phyloP scores from a whole-genome alignment of 2,797 vertebrate species.

The Myripristis murdjan region DNA sequence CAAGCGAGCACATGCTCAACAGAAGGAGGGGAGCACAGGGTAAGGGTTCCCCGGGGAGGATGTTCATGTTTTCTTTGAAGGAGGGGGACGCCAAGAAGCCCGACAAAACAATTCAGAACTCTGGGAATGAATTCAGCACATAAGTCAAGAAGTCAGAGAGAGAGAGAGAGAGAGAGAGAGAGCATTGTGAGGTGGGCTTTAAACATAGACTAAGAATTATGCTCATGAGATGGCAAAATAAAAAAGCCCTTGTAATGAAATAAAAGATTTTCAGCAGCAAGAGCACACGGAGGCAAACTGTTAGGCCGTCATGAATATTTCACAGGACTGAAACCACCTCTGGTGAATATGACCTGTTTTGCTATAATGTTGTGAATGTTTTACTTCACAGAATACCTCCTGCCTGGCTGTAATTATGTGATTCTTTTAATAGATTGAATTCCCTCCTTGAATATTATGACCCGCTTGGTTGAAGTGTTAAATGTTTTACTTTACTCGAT shows the following conservation, averaged over 20 bases:
- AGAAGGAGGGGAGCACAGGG: slow-evolving; percentile 26
- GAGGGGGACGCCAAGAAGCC: slow-evolving; percentile 28
- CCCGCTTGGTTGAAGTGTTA: background rate
- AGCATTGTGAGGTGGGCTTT: background rate
- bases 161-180: no score
- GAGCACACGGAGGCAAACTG: background rate
- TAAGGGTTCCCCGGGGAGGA: slow-evolving; percentile 39
- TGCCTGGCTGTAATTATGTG: background rate
- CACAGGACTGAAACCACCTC: slow-evolving; percentile 30
- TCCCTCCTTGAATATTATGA: background rate
- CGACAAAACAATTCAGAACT: slow-evolving; percentile 35
- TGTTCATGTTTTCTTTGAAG: slow-evolving; percentile 50
- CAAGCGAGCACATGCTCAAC: slow-evolving; percentile 72
- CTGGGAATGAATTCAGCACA: slow-evolving; percentile 4
- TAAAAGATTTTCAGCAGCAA: background rate
- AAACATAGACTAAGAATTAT: slow-evolving; percentile 1
- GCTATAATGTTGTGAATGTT: slow-evolving; percentile 34
- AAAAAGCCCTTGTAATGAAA: slow-evolving; percentile 1
- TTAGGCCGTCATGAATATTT: slow-evolving; percentile 44
- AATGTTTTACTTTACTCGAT: slow-evolving; percentile 7
- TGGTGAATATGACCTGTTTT: slow-evolving; percentile 6
- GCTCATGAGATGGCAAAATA: background rate
- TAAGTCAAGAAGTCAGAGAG: no score
- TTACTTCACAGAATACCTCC: slow-evolving; percentile 6
- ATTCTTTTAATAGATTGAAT: slow-evolving; percentile 15